Percentiles rank a stretch among this genome's conserved stretches.
Evolutionary conservation across 2,888 invertebrate species (phyloP).

Genomic region (Timandra comae): DNA sequence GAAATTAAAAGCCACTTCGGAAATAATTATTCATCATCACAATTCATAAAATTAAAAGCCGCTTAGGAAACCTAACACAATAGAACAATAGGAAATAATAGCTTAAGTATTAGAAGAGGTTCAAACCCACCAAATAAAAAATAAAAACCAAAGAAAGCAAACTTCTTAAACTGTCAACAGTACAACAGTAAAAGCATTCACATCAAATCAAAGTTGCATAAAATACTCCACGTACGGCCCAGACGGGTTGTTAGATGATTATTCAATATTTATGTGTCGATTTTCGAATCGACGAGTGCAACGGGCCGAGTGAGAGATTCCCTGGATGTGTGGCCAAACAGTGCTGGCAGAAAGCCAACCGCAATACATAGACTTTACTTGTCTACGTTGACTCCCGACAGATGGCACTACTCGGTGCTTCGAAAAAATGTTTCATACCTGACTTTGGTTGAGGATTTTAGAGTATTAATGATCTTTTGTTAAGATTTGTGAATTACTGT

Average conservation of each 20-base stretch:
- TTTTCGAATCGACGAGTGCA: constrained; percentile 46
- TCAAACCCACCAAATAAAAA: no score
- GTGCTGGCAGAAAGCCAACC: constrained; percentile 58
- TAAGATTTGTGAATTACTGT: no score
- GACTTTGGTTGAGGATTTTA: no score
- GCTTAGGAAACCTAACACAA: no score
- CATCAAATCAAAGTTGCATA: constrained; percentile 20
- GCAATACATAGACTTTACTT: constrained; percentile 40
- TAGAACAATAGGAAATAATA: no score
- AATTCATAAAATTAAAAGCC: no score
- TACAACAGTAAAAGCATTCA: constrained; percentile 6
- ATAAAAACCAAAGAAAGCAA: no score
- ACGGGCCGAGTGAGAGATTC: constrained; percentile 53
- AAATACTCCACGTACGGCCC: constrained; percentile 17
- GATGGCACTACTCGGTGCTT: constrained; percentile 11
- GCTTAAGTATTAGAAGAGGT: no score
- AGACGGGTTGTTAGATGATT: constrained; percentile 25
- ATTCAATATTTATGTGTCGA: constrained; percentile 54
- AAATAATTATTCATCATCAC: no score
- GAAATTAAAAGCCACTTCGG: no score
- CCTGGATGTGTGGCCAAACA: constrained; percentile 46
- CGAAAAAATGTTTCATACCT: no score
- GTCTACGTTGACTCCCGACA: constrained; percentile 17
- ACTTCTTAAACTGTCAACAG: constrained; percentile 5
- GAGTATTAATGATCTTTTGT: no score